Evolutionary conservation across 2,113 vertebrate species (phyloP).

Genomic region (Mixornis gularis): DNA sequence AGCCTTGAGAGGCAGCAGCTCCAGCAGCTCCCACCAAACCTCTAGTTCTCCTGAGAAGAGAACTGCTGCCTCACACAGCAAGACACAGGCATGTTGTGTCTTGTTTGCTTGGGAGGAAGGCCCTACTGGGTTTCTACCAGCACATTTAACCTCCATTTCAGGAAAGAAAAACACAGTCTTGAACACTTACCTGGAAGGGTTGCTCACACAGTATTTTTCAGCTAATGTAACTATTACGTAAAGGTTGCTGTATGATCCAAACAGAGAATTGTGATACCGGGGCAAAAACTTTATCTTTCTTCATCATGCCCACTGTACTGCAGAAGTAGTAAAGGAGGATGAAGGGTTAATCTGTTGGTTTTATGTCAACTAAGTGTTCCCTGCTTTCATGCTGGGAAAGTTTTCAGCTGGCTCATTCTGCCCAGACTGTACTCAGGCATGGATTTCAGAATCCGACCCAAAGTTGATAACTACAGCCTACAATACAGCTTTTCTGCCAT

Average conservation of each 20-base stretch:
- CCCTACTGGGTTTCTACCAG: neutral
- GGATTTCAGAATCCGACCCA: neutral
- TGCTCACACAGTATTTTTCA: neutral
- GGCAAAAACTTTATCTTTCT: neutral
- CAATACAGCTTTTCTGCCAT: slow-evolving; percentile 35
- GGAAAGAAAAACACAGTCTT: neutral
- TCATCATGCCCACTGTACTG: neutral
- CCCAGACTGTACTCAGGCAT: neutral
- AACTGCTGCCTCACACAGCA: neutral
- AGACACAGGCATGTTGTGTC: neutral
- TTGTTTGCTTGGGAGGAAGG: neutral
- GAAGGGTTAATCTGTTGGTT: neutral
- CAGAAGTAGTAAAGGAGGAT: neutral
- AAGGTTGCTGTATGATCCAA: neutral
- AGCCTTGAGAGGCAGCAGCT: neutral
- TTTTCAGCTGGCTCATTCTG: neutral
- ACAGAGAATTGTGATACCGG: neutral
- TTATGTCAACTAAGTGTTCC: neutral
- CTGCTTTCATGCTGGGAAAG: neutral
- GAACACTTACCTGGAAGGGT: neutral
- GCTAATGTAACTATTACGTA: neutral
- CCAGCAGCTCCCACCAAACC: neutral
- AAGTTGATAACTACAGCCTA: neutral
- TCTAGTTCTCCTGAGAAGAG: neutral
- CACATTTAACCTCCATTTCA: neutral